Percentiles rank a stretch among this genome's conserved stretches.
Evolutionary conservation across 2,888 invertebrate species (phyloP).

Genomic region (Cheilosia impressa): DNA sequence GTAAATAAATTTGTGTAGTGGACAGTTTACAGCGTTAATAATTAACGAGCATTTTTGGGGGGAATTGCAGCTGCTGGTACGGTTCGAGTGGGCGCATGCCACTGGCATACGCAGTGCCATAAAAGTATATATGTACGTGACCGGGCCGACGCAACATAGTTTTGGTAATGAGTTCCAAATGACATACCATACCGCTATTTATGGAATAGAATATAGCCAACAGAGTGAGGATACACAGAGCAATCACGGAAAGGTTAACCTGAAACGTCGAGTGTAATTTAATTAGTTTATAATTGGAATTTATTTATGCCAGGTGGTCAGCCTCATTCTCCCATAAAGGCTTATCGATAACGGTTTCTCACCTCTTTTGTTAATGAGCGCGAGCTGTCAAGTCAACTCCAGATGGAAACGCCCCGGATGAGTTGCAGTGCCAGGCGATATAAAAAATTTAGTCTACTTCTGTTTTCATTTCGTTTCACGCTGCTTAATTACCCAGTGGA

Average conservation of each 20-base stretch:
- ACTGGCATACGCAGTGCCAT: conserved; percentile 10
- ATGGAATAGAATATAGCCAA: conserved; percentile 4
- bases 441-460: too few species aligned
- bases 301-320: too few species aligned
- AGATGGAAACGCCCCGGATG: too few species aligned
- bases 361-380: too few species aligned
- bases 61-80: conserved; percentile 36
- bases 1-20: conserved; percentile 50
- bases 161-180: conserved; percentile 41
- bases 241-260: conserved; percentile 10
- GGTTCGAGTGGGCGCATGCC: conserved; percentile 9
- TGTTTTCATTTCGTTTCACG: too few species aligned
- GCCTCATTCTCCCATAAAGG: too few species aligned
- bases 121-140: conserved; percentile 50
- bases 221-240: background rate
- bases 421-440: too few species aligned
- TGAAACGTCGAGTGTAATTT: too few species aligned
- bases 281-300: too few species aligned
- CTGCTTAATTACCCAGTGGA: too few species aligned
- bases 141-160: background rate
- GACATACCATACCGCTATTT: conserved; percentile 33
- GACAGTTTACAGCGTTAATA: conserved; percentile 56
- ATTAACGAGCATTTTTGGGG: conserved; percentile 42
- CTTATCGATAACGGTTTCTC: too few species aligned
- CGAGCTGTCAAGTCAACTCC: too few species aligned